Percentiles rank a stretch among this genome's conserved stretches.
Evolutionary conservation across 2,113 vertebrate species (phyloP).

Genomic region (Eudyptes chrysolophus): DNA sequence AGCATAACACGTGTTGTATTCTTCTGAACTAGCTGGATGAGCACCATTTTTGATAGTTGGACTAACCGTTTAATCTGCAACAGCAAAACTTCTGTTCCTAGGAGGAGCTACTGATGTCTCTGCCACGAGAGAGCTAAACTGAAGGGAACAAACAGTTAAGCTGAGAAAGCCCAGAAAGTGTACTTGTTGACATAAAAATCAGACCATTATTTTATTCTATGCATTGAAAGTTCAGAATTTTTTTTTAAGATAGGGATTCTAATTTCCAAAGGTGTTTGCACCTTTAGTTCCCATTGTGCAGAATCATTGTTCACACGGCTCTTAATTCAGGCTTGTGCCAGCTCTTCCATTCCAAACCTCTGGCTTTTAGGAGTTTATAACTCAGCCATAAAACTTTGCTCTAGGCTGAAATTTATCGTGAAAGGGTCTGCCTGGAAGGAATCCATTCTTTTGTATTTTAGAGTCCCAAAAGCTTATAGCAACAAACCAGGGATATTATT

Average conservation of each 20-base stretch:
- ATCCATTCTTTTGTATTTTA: neutral
- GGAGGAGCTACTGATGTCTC: neutral
- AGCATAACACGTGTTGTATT: accelerated
- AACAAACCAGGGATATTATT: neutral
- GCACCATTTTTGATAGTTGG: neutral
- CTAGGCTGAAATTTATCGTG: constrained; percentile 7
- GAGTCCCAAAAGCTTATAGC: neutral
- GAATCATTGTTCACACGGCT: neutral
- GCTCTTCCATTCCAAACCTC: constrained; percentile 25
- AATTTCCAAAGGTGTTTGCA: constrained; percentile 2
- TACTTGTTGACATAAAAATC: neutral
- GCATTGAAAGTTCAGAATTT: neutral
- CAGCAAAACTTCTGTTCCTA: neutral
- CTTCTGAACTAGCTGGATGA: neutral
- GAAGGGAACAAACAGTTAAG: neutral
- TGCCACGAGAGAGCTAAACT: neutral
- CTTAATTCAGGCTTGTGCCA: constrained; percentile 30
- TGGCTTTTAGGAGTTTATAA: constrained; percentile 34
- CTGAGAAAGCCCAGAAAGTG: neutral
- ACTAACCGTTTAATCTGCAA: neutral
- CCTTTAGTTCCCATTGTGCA: neutral
- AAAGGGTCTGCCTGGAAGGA: constrained; percentile 26
- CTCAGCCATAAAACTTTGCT: constrained; percentile 38
- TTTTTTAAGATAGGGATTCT: neutral
- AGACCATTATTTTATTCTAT: neutral